Evolutionary conservation across 1,140 invertebrate genomes (phyloP), one percentile per base, ranked within the genome.

Genomic region (Drosophila repleta): DNA sequence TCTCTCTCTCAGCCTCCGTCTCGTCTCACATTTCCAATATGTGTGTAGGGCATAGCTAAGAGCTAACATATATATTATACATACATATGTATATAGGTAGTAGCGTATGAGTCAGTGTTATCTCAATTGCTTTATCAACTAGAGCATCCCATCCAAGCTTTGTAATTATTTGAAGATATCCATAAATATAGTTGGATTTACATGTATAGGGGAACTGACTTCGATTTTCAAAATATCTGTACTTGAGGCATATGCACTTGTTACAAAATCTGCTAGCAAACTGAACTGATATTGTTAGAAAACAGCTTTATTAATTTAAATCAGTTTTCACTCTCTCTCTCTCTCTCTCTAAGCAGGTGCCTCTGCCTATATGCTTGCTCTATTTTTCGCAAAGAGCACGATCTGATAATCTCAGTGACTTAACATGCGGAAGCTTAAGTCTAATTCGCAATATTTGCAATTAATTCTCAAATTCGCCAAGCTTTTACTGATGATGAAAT

Each of bases 181-280:
- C 48, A 51, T 7, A 18, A 0, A 15, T 1, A 32, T 5, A 0
- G 29, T 32, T 32, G 29, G 8, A 8, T 1, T 32, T 32, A 32
- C 29, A 32, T 5, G 0, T 32, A 32, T 32, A 10, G 29, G 11
- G 1, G 17, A 17, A 15, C 6, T 17, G 4, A 5, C 39, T 11
- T 35, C 1, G n/a, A 37, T 13, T 53, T 29, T 18, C 4, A 21
- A 49, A 6, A 15, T 29, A 51, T 24, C 26, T 45, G 6, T 21
- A 20, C 7, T 21, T 15, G n/a, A 11, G 41, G 49, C 46, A 37
- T 65, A 74, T 78, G 65, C 71, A 74, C 49, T 82, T 61, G 32
- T 52, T 52, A 60, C 63, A 64, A 51, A 15, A 77, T 74, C 71
- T 48, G 63, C 41, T 39, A 58, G 45, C 60, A 49, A 84, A 84